phyloP scores from a whole-genome alignment of 1,140 invertebrate genomes.

The Rhyacophila brunnea region DNA sequence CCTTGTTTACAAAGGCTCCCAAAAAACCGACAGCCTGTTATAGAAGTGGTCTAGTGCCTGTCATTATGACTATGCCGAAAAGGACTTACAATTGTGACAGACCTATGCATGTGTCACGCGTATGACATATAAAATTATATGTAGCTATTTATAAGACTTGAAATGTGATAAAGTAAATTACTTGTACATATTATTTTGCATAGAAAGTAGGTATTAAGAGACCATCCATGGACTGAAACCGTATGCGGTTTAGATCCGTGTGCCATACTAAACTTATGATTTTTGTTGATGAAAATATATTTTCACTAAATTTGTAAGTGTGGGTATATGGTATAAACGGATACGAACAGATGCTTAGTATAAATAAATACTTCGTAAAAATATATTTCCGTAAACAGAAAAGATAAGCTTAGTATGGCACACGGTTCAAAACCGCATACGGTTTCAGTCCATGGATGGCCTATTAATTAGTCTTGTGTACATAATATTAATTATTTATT shows the following conservation, averaged over 20 bases:
- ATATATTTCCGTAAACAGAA: no score
- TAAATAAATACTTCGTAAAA: no score
- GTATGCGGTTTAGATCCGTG: no score
- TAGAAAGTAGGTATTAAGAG: background rate
- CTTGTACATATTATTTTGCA: background rate
- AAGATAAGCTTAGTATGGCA: no score
- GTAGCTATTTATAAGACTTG: background rate
- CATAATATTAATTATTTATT: conserved; percentile 7
- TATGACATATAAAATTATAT: conserved; percentile 39
- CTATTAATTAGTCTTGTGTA: background rate
- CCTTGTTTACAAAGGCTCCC: conserved; percentile 51
- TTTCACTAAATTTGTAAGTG: no score
- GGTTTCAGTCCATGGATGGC: no score
- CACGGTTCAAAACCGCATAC: no score
- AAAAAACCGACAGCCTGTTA: conserved; percentile 23
- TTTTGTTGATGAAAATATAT: no score
- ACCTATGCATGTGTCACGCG: conserved; percentile 48
- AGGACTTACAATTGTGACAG: conserved; percentile 44
- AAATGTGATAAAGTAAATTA: conserved; percentile 4
- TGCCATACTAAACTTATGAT: no score
- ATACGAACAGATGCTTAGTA: no score
- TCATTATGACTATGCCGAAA: conserved; percentile 38
- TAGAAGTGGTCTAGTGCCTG: conserved; percentile 38
- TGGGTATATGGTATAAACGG: no score
- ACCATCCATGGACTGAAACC: no score